Conservation (phyloP, 1,140 invertebrate genomes). For the Gonatopus flavifemur region DNA sequence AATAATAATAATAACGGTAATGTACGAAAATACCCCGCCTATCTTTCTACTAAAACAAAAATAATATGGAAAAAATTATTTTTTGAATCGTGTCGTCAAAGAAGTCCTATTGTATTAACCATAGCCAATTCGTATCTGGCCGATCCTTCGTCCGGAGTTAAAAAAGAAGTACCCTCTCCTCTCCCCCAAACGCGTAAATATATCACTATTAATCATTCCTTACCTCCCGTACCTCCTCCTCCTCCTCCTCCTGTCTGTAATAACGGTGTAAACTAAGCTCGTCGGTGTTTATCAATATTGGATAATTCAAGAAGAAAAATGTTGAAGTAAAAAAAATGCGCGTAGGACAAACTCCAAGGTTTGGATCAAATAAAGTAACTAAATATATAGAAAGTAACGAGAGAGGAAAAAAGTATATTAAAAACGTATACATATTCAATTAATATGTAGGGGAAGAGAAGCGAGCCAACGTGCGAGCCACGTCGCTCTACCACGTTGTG, state of each 20-base stretch:
- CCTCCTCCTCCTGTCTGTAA: slow-evolving; percentile 24
- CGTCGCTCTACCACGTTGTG: slow-evolving; percentile 53
- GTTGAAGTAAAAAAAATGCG: slow-evolving; percentile 4
- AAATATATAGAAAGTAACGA: slow-evolving; percentile 10
- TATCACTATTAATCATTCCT: neutral
- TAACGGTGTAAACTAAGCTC: slow-evolving; percentile 22
- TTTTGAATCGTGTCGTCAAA: slow-evolving; percentile 47
- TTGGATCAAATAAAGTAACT: slow-evolving; percentile 25
- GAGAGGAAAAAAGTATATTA: slow-evolving; percentile 7
- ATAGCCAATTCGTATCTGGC: slow-evolving; percentile 29
- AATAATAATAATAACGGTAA: slow-evolving; percentile 36
- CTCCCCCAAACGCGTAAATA: neutral
- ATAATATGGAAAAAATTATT: slow-evolving; percentile 48
- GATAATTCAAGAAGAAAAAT: slow-evolving; percentile 12
- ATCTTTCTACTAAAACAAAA: slow-evolving; percentile 50
- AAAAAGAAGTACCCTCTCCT: neutral
- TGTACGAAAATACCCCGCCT: slow-evolving; percentile 41
- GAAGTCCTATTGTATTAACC: slow-evolving; percentile 37
- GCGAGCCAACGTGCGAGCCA: slow-evolving; percentile 51
- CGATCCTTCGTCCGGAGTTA: no score
- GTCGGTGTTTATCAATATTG: slow-evolving; percentile 33
- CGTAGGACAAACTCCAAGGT: slow-evolving; percentile 22
- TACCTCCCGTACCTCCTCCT: slow-evolving; percentile 2
- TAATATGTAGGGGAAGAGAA: slow-evolving; percentile 25
- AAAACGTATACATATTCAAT: slow-evolving; percentile 34